A percentile compares a stretch with the other conserved stretches of the same genome.
These are phyloP conservation scores for Stegastes partitus DNA, from an alignment of 2,113 vertebrate genomes.

Conservation along the genomic window DNA sequence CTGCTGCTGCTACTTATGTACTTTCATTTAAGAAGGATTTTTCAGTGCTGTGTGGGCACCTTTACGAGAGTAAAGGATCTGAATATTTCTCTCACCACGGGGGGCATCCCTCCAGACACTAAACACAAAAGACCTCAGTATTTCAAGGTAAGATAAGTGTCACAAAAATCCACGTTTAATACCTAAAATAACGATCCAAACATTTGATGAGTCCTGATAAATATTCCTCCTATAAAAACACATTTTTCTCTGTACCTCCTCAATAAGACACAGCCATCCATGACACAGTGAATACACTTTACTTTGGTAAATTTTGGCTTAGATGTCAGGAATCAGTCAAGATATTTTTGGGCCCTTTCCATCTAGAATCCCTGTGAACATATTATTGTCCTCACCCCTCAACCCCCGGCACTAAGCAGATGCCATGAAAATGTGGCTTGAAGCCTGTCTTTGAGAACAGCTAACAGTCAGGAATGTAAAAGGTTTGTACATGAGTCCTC, in stretches of 20 bases:
- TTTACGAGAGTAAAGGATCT: no score
- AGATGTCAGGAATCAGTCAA: constrained; percentile 37
- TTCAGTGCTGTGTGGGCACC: no score
- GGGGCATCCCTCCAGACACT: background rate
- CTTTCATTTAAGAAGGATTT: no score
- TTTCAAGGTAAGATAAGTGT: background rate
- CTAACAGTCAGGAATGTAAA: constrained; percentile 14
- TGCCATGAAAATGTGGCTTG: constrained; percentile 25
- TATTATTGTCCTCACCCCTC: constrained; percentile 13
- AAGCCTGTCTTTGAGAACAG: constrained; percentile 41
- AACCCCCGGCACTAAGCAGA: background rate
- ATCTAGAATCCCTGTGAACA: constrained; percentile 39
- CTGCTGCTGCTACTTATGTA: no score
- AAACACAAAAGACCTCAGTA: background rate
- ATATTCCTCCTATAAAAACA: background rate
- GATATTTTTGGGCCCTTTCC: constrained; percentile 52
- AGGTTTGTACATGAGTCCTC: constrained; percentile 42
- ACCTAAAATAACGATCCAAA: background rate
- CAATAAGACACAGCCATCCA: constrained; percentile 18
- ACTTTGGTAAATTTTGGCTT: constrained; percentile 14
- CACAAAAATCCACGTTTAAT: background rate
- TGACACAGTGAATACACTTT: background rate
- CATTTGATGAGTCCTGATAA: background rate
- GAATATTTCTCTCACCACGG: no score
- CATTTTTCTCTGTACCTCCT: constrained; percentile 1